Percentiles rank a stretch among this genome's conserved stretches.
Evolutionary conservation across 1,140 invertebrate genomes (phyloP).

Genomic region (Eurosta solidaginis): DNA sequence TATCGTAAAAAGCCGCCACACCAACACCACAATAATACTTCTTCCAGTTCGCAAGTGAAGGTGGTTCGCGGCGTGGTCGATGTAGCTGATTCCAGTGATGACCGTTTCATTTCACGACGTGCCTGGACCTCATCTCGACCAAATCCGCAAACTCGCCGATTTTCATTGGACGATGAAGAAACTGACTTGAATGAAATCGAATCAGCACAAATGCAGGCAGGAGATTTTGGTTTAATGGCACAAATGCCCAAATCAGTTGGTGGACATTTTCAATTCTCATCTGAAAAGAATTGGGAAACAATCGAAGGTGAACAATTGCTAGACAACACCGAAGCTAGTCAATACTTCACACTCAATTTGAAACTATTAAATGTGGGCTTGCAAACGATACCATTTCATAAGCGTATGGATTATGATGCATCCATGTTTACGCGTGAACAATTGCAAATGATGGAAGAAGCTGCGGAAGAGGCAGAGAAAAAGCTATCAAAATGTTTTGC

Average conservation of each 20-base stretch:
- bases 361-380: constrained; percentile 45
- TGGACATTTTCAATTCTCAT: constrained; percentile 50
- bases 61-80: constrained; percentile 49
- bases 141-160: constrained; percentile 12
- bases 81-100: constrained; percentile 55
- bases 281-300: constrained; percentile 52
- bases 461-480: constrained; percentile 47
- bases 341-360: constrained; percentile 52
- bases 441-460: constrained; percentile 44
- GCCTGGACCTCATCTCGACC: constrained; percentile 38
- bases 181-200: constrained; percentile 43
- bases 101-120: constrained; percentile 43
- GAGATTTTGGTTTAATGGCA: constrained; percentile 48
- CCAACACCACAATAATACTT: constrained; percentile 40
- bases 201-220: constrained; percentile 49
- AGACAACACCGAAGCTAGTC: constrained; percentile 42
- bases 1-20: constrained; percentile 37
- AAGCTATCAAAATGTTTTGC: constrained; percentile 44
- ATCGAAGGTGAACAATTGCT: constrained; percentile 42
- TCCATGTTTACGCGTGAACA: constrained; percentile 47
- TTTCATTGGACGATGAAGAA: constrained; percentile 41
- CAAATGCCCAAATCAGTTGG: constrained; percentile 48
- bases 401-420: constrained; percentile 53
- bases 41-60: constrained; percentile 44
- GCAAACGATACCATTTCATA: constrained; percentile 55